Evolutionary conservation across 2,888 invertebrate species (phyloP).

Genomic region (Drosophila nigritarsus): DNA sequence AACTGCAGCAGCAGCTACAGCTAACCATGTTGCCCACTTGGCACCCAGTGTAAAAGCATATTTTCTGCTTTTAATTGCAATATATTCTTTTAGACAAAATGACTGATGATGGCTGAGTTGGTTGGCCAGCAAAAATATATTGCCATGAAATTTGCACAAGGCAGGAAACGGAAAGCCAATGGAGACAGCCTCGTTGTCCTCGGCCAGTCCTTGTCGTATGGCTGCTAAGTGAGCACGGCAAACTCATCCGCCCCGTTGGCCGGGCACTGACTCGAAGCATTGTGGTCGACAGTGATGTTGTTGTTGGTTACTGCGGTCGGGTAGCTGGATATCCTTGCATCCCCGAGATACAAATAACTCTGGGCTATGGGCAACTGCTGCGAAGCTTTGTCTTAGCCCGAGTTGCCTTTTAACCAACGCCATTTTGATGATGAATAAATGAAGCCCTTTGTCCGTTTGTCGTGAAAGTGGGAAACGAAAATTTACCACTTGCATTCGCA

Average conservation of each 20-base stretch:
- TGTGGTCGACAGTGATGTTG: conserved; percentile 59
- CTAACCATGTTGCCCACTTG: conserved; percentile 51
- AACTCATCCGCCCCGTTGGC: conserved; percentile 45
- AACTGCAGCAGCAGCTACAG: conserved; percentile 9
- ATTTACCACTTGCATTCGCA: conserved; percentile 74
- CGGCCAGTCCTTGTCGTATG: conserved; percentile 40
- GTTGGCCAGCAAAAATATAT: conserved; percentile 70
- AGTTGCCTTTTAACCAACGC: conserved; percentile 39
- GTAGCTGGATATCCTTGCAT: conserved; percentile 41
- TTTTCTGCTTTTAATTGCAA: conserved; percentile 80
- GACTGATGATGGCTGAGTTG: conserved; percentile 75
- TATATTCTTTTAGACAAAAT: conserved; percentile 81
- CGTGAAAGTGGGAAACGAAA: conserved; percentile 38
- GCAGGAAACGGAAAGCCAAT: conserved; percentile 76
- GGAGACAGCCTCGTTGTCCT: conserved; percentile 62
- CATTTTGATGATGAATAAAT: conserved; percentile 79
- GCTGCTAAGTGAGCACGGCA: conserved; percentile 79
- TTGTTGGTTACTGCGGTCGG: conserved; percentile 59
- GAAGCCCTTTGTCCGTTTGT: conserved; percentile 64
- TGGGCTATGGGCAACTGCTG: conserved; percentile 7
- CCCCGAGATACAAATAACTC: conserved; percentile 66
- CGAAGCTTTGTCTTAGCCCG: conserved; percentile 61
- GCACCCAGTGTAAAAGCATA: conserved; percentile 69
- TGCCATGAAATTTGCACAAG: conserved; percentile 76
- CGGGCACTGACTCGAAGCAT: conserved; percentile 30